A percentile compares a stretch with the other conserved stretches of the same genome.
Conservation (phyloP, 2,888 invertebrate genomes). For the Pyrrhosoma nymphula region DNA sequence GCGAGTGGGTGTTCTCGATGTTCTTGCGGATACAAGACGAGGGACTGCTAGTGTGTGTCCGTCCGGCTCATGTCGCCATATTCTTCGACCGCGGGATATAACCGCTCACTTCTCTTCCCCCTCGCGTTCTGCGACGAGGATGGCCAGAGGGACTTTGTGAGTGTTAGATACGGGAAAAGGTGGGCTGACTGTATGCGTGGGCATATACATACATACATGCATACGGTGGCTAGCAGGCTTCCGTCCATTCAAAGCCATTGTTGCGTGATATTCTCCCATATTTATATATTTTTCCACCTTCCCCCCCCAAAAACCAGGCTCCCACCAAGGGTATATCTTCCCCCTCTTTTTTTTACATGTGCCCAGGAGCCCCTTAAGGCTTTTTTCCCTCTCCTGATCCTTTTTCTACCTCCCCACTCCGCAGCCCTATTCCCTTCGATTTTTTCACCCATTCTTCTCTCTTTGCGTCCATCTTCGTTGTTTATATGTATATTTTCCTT, state of each 20-base stretch:
- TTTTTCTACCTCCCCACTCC: neutral
- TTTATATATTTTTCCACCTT: constrained; percentile 31
- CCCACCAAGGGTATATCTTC: neutral
- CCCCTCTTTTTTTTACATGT: neutral
- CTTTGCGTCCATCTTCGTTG: neutral
- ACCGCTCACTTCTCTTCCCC: neutral
- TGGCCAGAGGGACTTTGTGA: neutral
- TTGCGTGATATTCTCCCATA: constrained; percentile 29
- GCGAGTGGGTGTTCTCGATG: neutral
- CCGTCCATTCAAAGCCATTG: neutral
- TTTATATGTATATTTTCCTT: constrained; percentile 35
- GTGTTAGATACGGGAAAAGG: neutral
- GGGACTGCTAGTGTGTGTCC: neutral
- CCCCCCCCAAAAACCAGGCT: neutral
- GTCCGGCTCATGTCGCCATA: neutral
- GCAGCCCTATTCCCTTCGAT: neutral
- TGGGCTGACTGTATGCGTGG: neutral
- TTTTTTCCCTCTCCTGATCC: neutral
- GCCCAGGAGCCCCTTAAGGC: neutral
- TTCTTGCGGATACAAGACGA: neutral
- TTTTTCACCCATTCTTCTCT: neutral
- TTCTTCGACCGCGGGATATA: neutral
- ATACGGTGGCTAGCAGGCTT: neutral
- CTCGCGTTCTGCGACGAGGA: neutral
- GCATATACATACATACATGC: neutral